phyloP scores from a whole-genome alignment of 1,140 invertebrate species.

The Magallana ariakensis region DNA sequence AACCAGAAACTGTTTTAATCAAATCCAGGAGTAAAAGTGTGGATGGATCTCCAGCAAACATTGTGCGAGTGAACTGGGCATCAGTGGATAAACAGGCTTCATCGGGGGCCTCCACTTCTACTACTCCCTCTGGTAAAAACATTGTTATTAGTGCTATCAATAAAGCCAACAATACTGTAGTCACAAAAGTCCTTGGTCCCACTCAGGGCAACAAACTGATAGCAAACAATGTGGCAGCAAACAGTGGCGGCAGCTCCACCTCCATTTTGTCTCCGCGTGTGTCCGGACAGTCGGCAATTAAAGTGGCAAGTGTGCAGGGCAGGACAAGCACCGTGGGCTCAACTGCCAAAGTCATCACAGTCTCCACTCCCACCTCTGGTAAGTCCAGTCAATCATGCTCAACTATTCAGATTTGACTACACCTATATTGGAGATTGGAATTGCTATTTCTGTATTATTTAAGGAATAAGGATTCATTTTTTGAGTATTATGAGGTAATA shows the following conservation, averaged over 20 bases:
- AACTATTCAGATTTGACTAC: not conserved
- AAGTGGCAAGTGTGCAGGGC: slow-evolving; percentile 58
- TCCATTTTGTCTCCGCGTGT: slow-evolving; percentile 72
- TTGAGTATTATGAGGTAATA: too few relatives aligned
- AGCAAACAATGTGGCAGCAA: slow-evolving; percentile 55
- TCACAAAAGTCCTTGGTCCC: slow-evolving; percentile 71
- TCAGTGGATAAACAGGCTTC: slow-evolving; percentile 51
- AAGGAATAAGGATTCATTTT: too few relatives aligned
- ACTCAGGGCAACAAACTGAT: slow-evolving; percentile 61
- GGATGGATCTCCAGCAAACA: slow-evolving; percentile 61
- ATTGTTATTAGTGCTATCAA: slow-evolving; percentile 75
- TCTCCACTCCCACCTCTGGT: slow-evolving; percentile 72
- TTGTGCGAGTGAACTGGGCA: slow-evolving; percentile 66
- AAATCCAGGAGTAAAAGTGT: slow-evolving; percentile 68
- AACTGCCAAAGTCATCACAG: slow-evolving; percentile 74
- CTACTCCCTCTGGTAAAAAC: slow-evolving; percentile 66
- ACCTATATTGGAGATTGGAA: not conserved
- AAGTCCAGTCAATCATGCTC: slow-evolving; percentile 18
- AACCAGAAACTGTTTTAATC: slow-evolving; percentile 58
- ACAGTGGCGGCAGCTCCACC: slow-evolving; percentile 63
- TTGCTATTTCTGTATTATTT: not conserved
- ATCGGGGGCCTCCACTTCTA: slow-evolving; percentile 39
- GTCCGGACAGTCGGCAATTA: slow-evolving; percentile 62
- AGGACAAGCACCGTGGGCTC: slow-evolving; percentile 55
- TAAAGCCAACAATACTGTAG: slow-evolving; percentile 73